Conservation (phyloP, 2,113 vertebrate species). For the Festucalex cinctus region DNA sequence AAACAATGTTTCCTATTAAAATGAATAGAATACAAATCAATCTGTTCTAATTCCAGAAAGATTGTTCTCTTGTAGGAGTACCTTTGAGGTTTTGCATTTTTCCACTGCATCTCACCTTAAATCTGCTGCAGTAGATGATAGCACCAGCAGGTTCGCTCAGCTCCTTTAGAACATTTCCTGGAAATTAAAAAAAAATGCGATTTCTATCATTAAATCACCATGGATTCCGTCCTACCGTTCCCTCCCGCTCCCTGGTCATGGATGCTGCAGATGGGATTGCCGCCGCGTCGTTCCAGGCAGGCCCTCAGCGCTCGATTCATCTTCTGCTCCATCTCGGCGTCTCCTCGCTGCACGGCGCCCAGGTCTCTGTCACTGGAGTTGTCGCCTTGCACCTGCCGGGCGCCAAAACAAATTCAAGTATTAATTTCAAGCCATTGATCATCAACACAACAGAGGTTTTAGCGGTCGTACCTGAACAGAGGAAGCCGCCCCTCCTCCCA, state of each 20-base stretch:
- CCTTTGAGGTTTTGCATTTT: neutral
- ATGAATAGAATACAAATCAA: too few relatives aligned
- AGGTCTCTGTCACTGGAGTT: slow-evolving; percentile 82
- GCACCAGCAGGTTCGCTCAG: slow-evolving; percentile 86
- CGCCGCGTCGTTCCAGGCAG: slow-evolving; percentile 74
- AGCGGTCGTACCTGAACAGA: slow-evolving; percentile 77
- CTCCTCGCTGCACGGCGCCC: slow-evolving; percentile 87
- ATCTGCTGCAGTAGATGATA: slow-evolving; percentile 80
- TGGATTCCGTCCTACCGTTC: slow-evolving; percentile 70
- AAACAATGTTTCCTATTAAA: too few relatives aligned
- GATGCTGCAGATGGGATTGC: slow-evolving; percentile 87
- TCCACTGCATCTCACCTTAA: slow-evolving; percentile 71
- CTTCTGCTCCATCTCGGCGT: slow-evolving; percentile 93
- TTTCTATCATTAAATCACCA: neutral
- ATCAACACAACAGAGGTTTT: neutral
- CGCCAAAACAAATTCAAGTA: neutral
- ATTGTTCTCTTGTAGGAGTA: too few relatives aligned
- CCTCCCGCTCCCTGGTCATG: slow-evolving; percentile 92
- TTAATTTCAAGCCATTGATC: neutral
- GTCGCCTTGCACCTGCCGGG: slow-evolving; percentile 82
- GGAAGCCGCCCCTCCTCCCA: slow-evolving; percentile 88
- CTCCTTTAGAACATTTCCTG: slow-evolving; percentile 92
- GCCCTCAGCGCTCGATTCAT: slow-evolving; percentile 89
- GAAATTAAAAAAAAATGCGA: slow-evolving; percentile 17
- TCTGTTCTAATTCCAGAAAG: too few relatives aligned